Conservation (phyloP, 2,113 vertebrate species). For the Aramus guarauna region DNA sequence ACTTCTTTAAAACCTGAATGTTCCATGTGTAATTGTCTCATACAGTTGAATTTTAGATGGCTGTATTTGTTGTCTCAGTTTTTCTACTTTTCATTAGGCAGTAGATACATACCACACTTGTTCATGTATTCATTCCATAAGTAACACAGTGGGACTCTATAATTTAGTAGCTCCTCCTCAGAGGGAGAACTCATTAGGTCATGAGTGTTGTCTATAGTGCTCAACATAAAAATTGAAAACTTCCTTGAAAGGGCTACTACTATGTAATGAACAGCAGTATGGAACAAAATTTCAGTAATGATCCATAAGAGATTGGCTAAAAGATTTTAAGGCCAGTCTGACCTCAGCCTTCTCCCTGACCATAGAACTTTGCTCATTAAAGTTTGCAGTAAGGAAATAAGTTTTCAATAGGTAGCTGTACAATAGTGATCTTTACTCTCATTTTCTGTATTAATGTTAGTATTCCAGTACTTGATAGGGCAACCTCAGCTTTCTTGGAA, state of each 20-base stretch:
- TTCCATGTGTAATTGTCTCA: not conserved
- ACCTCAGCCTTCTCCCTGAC: not conserved
- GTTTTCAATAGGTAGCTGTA: not conserved
- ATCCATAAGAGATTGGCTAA: not conserved
- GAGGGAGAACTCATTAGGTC: not conserved
- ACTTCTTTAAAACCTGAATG: not conserved
- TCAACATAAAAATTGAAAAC: not conserved
- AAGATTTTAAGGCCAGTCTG: not conserved
- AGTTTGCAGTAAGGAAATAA: not conserved
- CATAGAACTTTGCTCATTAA: not conserved
- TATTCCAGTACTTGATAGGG: not conserved
- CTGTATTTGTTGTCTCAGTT: not conserved
- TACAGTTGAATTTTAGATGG: not conserved
- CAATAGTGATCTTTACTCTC: not conserved
- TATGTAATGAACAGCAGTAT: not conserved
- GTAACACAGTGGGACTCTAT: not conserved
- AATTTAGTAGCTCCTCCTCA: not conserved
- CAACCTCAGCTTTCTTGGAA: not conserved
- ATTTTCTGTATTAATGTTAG: not conserved
- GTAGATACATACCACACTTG: not conserved
- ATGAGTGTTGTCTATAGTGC: not conserved
- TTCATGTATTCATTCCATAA: not conserved
- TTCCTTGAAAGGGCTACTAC: not conserved
- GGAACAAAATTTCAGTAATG: not conserved
- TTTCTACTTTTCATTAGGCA: not conserved